These are phyloP conservation scores for Uropetala carovei DNA, from an alignment of 2,888 invertebrate genomes.

Conservation along the genomic window DNA sequence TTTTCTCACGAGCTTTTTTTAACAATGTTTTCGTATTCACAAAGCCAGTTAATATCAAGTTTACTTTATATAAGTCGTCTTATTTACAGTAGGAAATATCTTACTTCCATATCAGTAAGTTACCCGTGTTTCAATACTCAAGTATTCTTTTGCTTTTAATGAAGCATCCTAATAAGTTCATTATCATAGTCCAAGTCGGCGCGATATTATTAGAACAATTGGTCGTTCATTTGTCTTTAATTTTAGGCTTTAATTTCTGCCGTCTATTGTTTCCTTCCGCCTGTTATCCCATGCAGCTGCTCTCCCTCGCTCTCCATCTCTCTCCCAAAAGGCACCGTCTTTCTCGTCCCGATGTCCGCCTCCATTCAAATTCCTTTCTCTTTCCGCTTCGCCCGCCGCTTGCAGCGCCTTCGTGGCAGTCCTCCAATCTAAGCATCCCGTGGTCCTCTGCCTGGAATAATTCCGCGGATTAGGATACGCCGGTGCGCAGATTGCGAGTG, in stretches of 20 bases:
- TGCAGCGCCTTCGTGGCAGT: constrained; percentile 26
- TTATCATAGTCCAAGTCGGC: too few relatives aligned
- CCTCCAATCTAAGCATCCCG: constrained; percentile 44
- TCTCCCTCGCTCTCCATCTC: not conserved
- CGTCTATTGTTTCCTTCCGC: not conserved
- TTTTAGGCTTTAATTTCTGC: not conserved
- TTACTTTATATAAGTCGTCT: too few relatives aligned
- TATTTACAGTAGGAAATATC: too few relatives aligned
- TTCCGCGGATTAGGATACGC: constrained; percentile 62
- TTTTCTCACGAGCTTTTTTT: too few relatives aligned
- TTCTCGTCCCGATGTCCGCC: not conserved
- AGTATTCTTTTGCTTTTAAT: too few relatives aligned
- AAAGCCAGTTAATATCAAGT: too few relatives aligned
- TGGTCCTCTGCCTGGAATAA: constrained; percentile 63
- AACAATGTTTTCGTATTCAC: too few relatives aligned
- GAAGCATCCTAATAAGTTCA: too few relatives aligned
- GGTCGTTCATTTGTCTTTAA: too few relatives aligned
- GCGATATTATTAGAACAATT: too few relatives aligned
- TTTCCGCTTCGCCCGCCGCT: constrained; percentile 36
- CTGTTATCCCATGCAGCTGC: not conserved
- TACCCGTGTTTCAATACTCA: too few relatives aligned
- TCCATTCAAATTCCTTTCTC: constrained; percentile 14
- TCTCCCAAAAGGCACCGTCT: not conserved
- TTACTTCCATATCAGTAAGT: too few relatives aligned
- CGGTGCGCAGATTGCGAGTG: constrained; percentile 61